phyloP scores from a whole-genome alignment of 2,888 invertebrate genomes.

The Lissonota sp. region DNA sequence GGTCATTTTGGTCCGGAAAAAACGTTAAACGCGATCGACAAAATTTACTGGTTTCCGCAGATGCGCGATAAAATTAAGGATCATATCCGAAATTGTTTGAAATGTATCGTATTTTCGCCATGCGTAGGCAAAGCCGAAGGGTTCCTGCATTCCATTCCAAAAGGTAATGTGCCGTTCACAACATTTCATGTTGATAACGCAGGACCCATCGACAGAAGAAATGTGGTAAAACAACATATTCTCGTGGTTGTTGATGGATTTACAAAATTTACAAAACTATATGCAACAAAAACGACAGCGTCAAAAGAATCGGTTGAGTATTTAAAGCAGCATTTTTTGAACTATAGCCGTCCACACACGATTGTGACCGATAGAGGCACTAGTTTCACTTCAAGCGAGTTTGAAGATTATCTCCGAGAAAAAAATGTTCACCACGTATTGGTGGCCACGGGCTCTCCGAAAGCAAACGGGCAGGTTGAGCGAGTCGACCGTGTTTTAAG shows the following conservation, averaged over 20 bases:
- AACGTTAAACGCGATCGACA: conserved; percentile 41
- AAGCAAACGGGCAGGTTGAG: conserved; percentile 10
- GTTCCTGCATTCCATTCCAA: conserved; percentile 57
- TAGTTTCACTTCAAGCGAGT: not conserved
- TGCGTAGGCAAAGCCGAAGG: conserved; percentile 58
- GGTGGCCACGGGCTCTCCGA: conserved; percentile 1
- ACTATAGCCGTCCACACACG: not conserved
- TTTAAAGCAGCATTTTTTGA: not conserved
- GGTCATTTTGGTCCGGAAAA: conserved; percentile 67
- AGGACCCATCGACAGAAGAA: conserved; percentile 66
- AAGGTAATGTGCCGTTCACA: conserved; percentile 62
- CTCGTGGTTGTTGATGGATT: conserved; percentile 72
- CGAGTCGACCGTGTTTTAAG: not conserved
- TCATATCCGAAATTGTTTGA: conserved; percentile 59
- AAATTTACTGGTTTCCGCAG: conserved; percentile 60
- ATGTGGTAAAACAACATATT: conserved; percentile 72
- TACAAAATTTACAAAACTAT: conserved; percentile 71
- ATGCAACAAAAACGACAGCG: conserved; percentile 64
- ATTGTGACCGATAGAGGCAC: not conserved
- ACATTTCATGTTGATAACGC: conserved; percentile 62
- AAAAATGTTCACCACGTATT: conserved; percentile 45
- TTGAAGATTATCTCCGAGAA: not conserved
- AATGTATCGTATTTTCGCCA: conserved; percentile 62
- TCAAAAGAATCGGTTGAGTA: conserved; percentile 15
- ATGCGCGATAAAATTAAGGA: conserved; percentile 35